Evolutionary conservation across 37 sponge, comb jelly and placozoan species (phyloP), one percentile per base, ranked within the genome.

Genomic region (Ianthella basta): DNA sequence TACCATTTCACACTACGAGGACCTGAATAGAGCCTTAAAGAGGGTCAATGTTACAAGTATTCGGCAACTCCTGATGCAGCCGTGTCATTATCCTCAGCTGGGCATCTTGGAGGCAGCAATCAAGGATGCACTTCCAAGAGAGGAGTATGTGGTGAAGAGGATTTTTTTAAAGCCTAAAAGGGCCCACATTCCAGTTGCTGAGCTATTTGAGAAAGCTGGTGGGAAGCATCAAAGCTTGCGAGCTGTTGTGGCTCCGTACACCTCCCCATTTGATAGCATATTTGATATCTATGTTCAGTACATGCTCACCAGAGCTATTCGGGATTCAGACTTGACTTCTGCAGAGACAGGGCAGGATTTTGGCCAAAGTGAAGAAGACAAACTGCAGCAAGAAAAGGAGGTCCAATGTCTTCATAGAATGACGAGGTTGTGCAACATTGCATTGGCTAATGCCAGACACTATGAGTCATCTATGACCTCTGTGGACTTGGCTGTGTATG

Each of bases 101-200:
- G 37, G 23, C 15, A 24, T 75, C 10, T 24, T 75, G 44, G 78
- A 75, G 37, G 78, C 54, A 39, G 24, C 40, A 12, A 39, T 69
- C 70, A 69, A 35, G 29, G 70, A 75, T 16, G 38, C 35, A 4
- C 24, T 75, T n/a, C 13, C 54, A 44, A 53, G 53, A 53, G 78
- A 75, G 54, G 78, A 75, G 53, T 75, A 53, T 75, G 78, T 36
- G 20, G 54, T 50, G 54, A 75, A 53, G 53, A 75, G 40, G 37
- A 75, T 75, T 40, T 40, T 23, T 14, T 13, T 2, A 19, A 75
- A 75, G 20, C 32, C 29, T 20, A 16, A 24, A 19, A 75, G 3
- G 44, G 21, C 38, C 15, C 25, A 44, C n/a, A 36, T 44, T 75
- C 13, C 21, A 23, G 41, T 75, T 36, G 78, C 35, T 75, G 24